Percentiles rank a stretch among this genome's conserved stretches.
phyloP scores from a whole-genome alignment of 2,888 invertebrate species.

The Gastrophysa polygoni region DNA sequence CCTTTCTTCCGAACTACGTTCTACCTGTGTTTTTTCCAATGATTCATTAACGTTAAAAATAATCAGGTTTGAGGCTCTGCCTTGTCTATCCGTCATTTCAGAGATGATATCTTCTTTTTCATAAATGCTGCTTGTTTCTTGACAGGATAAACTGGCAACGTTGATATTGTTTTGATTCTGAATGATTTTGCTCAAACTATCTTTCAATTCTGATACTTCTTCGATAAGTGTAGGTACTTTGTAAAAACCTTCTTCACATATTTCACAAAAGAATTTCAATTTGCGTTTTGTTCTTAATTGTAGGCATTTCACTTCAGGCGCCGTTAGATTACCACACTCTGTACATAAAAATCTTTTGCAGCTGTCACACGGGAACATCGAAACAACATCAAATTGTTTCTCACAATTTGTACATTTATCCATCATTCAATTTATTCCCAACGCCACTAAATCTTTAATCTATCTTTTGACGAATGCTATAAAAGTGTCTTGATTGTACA shows the following conservation, averaged over 20 bases:
- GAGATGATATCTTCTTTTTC: slow-evolving; percentile 1
- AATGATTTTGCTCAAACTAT: background rate
- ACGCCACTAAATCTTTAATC: too few relatives aligned
- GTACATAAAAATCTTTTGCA: background rate
- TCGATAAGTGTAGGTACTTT: background rate
- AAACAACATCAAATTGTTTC: too few relatives aligned
- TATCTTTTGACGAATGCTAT: too few relatives aligned
- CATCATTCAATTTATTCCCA: too few relatives aligned
- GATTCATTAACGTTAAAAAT: slow-evolving; percentile 1
- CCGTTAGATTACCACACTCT: background rate
- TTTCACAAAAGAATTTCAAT: background rate
- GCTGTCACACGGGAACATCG: background rate
- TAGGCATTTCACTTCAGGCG: background rate
- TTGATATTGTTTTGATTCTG: too few relatives aligned
- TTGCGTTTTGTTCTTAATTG: background rate
- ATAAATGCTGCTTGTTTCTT: background rate
- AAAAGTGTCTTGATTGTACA: too few relatives aligned
- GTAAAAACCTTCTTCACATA: background rate
- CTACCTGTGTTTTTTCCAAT: background rate
- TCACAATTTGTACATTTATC: too few relatives aligned
- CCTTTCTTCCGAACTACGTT: background rate
- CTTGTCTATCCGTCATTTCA: background rate
- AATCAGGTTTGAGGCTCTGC: background rate
- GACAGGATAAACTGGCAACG: too few relatives aligned
- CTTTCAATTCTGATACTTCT: background rate